These are phyloP conservation scores for Entomobrya multifasciata DNA, from an alignment of 2,888 invertebrate genomes.

Conservation along the genomic window DNA sequence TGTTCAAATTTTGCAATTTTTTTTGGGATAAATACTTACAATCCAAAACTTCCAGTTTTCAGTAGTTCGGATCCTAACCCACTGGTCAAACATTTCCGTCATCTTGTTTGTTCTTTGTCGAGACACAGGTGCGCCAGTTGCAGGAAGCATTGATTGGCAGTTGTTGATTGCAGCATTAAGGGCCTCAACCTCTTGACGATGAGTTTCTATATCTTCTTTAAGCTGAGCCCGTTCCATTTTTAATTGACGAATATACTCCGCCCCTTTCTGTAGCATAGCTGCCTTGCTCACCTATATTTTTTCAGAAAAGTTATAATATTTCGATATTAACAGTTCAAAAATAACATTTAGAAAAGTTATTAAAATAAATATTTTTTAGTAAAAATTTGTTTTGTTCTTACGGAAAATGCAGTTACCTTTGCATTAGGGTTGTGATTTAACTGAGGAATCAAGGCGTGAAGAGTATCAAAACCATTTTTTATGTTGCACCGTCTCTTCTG, in stretches of 20 bases:
- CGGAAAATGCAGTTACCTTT: slow-evolving; percentile 84
- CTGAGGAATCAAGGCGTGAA: slow-evolving; percentile 95
- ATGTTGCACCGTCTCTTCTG: slow-evolving; percentile 97
- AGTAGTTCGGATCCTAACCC: slow-evolving; percentile 91
- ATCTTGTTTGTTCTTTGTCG: slow-evolving; percentile 94
- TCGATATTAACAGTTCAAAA: too few species aligned
- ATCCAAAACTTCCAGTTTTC: slow-evolving; percentile 99
- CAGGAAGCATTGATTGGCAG: slow-evolving; percentile 96
- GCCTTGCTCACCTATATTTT: slow-evolving; percentile 93
- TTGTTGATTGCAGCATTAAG: slow-evolving; percentile 95
- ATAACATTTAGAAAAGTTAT: too few species aligned
- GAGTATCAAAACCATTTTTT: slow-evolving; percentile 96
- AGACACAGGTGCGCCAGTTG: slow-evolving; percentile 96
- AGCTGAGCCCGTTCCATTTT: slow-evolving; percentile 91
- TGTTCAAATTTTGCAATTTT: too few species aligned
- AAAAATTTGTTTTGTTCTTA: slow-evolving; percentile 15
- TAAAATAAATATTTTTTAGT: too few species aligned
- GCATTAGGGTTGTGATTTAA: slow-evolving; percentile 93
- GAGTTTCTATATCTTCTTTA: slow-evolving; percentile 93
- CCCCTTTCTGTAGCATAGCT: slow-evolving; percentile 97
- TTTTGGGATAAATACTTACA: too few species aligned
- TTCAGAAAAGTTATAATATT: too few species aligned
- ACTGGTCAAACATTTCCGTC: slow-evolving; percentile 96
- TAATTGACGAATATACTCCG: slow-evolving; percentile 95
- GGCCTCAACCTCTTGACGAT: slow-evolving; percentile 93